Evolutionary conservation across 2,113 vertebrate species (phyloP).

Genomic region (Regulus satrapa): DNA sequence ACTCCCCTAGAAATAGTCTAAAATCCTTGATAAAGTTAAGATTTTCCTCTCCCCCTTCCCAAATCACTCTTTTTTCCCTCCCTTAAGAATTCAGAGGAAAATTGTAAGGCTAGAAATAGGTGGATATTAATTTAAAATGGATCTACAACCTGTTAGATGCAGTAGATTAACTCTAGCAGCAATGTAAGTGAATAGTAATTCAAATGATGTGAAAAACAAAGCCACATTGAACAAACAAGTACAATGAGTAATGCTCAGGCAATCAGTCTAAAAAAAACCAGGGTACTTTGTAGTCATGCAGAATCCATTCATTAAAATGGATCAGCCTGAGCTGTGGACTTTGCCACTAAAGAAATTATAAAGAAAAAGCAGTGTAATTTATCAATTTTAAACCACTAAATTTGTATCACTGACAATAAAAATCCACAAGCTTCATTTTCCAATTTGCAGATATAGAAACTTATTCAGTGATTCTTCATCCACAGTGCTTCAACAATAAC

Average conservation of each 20-base stretch:
- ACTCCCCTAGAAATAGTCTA: neutral
- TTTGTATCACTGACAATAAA: neutral
- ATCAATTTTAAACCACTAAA: neutral
- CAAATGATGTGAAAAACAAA: constrained; percentile 53
- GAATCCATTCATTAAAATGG: constrained; percentile 43
- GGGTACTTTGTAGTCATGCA: neutral
- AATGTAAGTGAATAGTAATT: constrained; percentile 56
- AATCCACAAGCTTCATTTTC: neutral
- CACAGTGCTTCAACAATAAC: neutral
- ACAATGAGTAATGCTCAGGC: constrained; percentile 22
- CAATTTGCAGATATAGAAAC: neutral
- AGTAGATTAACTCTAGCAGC: constrained; percentile 26
- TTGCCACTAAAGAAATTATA: constrained; percentile 32
- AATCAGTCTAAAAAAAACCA: constrained; percentile 4
- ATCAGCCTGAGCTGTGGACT: constrained; percentile 5
- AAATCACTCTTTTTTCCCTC: fast-evolving
- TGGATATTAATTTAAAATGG: constrained; percentile 29
- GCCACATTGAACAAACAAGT: constrained; percentile 24
- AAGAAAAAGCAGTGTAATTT: constrained; percentile 8
- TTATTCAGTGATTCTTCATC: constrained; percentile 8
- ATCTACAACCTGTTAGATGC: neutral
- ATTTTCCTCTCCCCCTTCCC: neutral
- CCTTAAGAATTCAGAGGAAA: neutral
- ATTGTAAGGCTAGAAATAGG: neutral
- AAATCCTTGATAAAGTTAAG: neutral